Percentiles rank a stretch among this genome's conserved stretches.
phyloP scores from a whole-genome alignment of 1,140 invertebrate genomes.

The Stegodyphus mimosarum region DNA sequence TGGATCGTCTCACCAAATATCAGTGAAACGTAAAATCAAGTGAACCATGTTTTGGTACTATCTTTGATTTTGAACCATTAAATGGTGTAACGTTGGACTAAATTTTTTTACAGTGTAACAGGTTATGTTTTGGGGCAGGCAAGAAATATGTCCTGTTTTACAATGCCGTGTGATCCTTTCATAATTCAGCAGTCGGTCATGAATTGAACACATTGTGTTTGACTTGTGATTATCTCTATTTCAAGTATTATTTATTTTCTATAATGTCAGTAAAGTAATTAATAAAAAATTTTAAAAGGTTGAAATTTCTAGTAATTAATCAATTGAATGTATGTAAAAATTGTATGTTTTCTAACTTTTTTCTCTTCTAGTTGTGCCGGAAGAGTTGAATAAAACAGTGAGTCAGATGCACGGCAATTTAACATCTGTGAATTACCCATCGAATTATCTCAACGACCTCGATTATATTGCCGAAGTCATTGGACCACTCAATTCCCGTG shows the following conservation, averaged over 20 bases:
- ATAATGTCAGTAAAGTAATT: background rate
- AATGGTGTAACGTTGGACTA: too few relatives aligned
- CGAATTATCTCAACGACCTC: constrained; percentile 76
- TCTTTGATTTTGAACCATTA: too few relatives aligned
- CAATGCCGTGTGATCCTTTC: too few relatives aligned
- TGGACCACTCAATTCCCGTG: constrained; percentile 73
- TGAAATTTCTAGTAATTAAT: background rate
- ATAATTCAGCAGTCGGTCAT: too few relatives aligned
- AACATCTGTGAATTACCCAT: constrained; percentile 61
- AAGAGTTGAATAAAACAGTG: constrained; percentile 51
- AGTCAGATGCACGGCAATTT: constrained; percentile 41
- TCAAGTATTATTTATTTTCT: background rate
- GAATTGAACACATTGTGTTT: background rate
- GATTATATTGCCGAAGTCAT: constrained; percentile 75
- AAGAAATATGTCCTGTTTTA: too few relatives aligned
- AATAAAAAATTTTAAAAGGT: background rate
- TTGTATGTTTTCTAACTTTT: background rate
- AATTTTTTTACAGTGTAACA: too few relatives aligned
- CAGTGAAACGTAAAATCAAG: too few relatives aligned
- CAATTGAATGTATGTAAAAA: too few relatives aligned
- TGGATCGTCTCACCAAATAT: too few relatives aligned
- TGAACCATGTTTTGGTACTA: too few relatives aligned
- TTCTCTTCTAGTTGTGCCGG: constrained; percentile 38
- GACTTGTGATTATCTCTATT: too few relatives aligned
- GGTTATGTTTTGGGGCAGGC: too few relatives aligned